These are phyloP conservation scores for Apotomis betuletana DNA, from an alignment of 2,888 invertebrate species.

Conservation along the genomic window DNA sequence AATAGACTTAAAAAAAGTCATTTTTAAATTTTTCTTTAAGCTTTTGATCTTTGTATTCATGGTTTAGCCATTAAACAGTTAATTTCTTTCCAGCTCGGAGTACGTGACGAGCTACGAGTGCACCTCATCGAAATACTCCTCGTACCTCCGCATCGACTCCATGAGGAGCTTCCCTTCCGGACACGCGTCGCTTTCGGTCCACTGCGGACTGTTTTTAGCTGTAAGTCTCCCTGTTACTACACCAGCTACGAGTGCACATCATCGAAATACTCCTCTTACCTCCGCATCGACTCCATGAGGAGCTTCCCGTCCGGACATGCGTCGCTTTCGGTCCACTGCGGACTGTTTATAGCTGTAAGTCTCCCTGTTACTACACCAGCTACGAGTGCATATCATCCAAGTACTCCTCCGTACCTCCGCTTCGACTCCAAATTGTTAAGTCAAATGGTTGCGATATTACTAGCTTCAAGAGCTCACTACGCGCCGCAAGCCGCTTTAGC, in stretches of 20 bases:
- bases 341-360: conserved; percentile 86
- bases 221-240: conserved; percentile 66
- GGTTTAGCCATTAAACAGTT: too few species aligned
- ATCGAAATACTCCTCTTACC: conserved; percentile 78
- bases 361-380: too few species aligned
- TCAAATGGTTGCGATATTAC: too few species aligned
- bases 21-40: too few species aligned
- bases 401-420: conserved; percentile 81
- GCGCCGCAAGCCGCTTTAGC: too few species aligned
- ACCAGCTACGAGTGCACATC: conserved; percentile 68
- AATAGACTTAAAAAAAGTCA: too few species aligned
- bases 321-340: conserved; percentile 86
- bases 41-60: too few species aligned
- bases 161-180: conserved; percentile 90
- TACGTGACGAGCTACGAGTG: conserved; percentile 86
- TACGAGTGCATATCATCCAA: conserved; percentile 75
- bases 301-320: conserved; percentile 92
- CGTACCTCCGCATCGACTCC: conserved; percentile 85
- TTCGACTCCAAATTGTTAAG: conserved; percentile 76
- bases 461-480: too few species aligned
- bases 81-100: conserved; percentile 66
- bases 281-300: conserved; percentile 85
- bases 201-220: conserved; percentile 85
- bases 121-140: conserved; percentile 83
- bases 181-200: conserved; percentile 88